Evolutionary conservation across 2,113 vertebrate species (phyloP), one percentile per base, ranked within the genome.

Genomic region (Xiphophorus maculatus): DNA sequence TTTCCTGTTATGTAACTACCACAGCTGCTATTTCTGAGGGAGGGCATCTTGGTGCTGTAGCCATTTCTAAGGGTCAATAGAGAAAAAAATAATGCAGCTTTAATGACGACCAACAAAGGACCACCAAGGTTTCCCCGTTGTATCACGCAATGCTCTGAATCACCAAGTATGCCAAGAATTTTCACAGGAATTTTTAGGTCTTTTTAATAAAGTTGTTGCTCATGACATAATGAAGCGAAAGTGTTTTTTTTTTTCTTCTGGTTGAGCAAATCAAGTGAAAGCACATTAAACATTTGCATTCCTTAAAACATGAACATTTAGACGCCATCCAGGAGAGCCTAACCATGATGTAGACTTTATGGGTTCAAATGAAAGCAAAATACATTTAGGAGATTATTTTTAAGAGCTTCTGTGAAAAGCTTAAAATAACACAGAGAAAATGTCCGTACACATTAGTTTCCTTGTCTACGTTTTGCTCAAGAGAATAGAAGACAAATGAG

Each of bases 1-100:
- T 93, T 95, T 95, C 94, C 95, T 94, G 92, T 94, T 94, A 91
- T 91, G 91, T 93, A 95, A 95, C 93, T 89, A 85, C 90, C 87
- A 93, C 95, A 95, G 93, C 93, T 95, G 94, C 88, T 86, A 33
- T 93, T 93, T 95, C 92, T 85, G 91, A 91, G 85, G 90, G 92
- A 92, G 90, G 92, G 90, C 93, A 95, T 92, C 91, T 91, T 86
- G 72, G 82, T 89, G 89, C 89, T 90, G 90, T 81, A 92, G 92
- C 92, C 91, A 90, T 94, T 88, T 93, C 88, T 87, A 91, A 81
- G 94, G 95, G 94, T 95, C 93, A 95, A 82, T 79, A 90, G 87
- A 87, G 93, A 94, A 89, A 92, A 94, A 94, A 95, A 95, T 95
- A 95, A 94, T 92, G 88, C 93, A 89, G 81, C 78, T 95, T 94